Conservation (phyloP, 2,888 invertebrate genomes). For the Patella pellucida region DNA sequence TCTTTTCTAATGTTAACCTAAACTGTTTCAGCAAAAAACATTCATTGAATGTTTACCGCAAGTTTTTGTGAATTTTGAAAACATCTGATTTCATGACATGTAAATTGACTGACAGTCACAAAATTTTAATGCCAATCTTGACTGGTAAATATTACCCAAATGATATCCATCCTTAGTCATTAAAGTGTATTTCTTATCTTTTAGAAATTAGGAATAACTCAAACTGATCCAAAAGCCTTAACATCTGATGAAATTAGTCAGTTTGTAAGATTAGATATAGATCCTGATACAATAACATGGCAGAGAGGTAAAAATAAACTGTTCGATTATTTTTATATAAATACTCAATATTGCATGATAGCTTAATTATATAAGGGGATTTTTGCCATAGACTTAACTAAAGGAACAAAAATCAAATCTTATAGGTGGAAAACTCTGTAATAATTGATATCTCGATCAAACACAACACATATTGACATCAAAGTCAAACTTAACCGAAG, state of each 20-base stretch:
- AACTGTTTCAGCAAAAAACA: no score
- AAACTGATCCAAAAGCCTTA: constrained; percentile 86
- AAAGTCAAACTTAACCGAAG: no score
- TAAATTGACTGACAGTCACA: not conserved
- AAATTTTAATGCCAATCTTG: not conserved
- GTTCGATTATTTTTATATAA: no score
- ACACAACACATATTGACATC: no score
- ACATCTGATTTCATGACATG: not conserved
- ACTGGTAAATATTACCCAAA: not conserved
- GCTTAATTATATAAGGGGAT: no score
- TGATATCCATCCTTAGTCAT: not conserved
- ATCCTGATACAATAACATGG: constrained; percentile 91
- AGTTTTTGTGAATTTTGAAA: no score
- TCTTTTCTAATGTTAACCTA: no score
- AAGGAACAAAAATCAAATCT: no score
- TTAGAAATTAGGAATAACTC: constrained; percentile 81
- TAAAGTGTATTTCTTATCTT: constrained; percentile 32
- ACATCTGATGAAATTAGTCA: constrained; percentile 83
- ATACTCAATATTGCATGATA: no score
- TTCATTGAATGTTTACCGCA: no score
- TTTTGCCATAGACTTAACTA: no score
- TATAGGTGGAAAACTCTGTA: not conserved
- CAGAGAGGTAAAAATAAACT: constrained; percentile 80
- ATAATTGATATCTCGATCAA: not conserved
- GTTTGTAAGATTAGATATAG: constrained; percentile 92